Evolutionary conservation across 2,113 vertebrate genomes (phyloP).

Genomic region (Nematolebias whitei): DNA sequence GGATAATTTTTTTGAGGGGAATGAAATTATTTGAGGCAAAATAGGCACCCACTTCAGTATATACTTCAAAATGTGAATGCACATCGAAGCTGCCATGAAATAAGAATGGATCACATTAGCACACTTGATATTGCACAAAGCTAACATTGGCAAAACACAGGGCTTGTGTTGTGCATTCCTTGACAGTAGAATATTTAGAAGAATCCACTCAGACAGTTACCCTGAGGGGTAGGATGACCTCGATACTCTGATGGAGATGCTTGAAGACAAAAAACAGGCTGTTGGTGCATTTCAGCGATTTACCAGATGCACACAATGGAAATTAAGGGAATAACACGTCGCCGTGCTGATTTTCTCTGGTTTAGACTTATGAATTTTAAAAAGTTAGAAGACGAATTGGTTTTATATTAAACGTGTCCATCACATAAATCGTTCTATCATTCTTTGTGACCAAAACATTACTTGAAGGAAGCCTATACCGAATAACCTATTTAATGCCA

Average conservation of each 20-base stretch:
- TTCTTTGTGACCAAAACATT: background rate
- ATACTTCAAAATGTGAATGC: constrained; percentile 29
- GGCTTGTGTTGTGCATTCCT: constrained; percentile 43
- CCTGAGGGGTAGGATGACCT: constrained; percentile 60
- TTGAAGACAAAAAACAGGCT: constrained; percentile 12
- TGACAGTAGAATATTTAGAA: constrained; percentile 64
- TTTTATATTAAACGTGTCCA: background rate
- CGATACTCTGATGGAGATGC: constrained; percentile 35
- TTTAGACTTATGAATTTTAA: too few species aligned
- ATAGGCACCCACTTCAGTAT: constrained; percentile 22
- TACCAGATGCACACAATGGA: background rate
- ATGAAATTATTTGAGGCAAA: constrained; percentile 7
- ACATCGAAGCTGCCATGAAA: constrained; percentile 58
- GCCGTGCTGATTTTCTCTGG: constrained; percentile 11
- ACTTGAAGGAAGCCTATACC: background rate
- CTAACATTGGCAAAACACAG: constrained; percentile 57
- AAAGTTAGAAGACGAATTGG: constrained; percentile 9
- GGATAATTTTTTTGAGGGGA: too few species aligned
- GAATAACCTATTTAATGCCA: constrained; percentile 1
- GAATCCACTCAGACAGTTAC: constrained; percentile 54
- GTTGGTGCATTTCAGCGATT: constrained; percentile 24
- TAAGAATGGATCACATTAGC: constrained; percentile 66
- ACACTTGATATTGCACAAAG: constrained; percentile 61
- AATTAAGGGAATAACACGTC: constrained; percentile 1
- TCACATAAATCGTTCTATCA: constrained; percentile 6